Percentiles rank a stretch among this genome's conserved stretches.
phyloP scores from a whole-genome alignment of 2,888 invertebrate genomes.

The Patella caerulea region DNA sequence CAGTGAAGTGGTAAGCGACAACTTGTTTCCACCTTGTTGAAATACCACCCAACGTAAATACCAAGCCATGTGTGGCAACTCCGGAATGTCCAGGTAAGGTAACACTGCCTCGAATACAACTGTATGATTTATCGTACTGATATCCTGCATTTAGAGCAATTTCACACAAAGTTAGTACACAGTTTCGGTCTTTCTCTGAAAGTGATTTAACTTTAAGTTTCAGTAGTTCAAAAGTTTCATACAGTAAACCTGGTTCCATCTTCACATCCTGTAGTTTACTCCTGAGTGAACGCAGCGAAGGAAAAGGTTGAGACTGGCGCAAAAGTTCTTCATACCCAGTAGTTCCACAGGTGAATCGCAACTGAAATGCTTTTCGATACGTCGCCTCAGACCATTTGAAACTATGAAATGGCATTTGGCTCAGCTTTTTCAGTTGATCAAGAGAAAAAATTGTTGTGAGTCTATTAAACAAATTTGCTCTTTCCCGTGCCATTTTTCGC shows the following conservation, averaged over 20 bases:
- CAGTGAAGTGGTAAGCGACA: slow-evolving; percentile 6
- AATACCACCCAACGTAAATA: background rate
- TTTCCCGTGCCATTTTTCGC: background rate
- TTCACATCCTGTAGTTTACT: background rate
- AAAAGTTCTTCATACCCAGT: background rate
- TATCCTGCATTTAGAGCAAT: background rate
- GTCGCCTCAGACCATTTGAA: background rate
- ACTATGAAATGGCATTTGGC: background rate
- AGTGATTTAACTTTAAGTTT: background rate
- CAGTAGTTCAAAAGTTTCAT: background rate
- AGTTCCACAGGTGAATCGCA: slow-evolving; percentile 4
- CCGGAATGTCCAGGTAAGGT: background rate
- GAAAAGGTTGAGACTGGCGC: background rate
- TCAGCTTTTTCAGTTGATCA: background rate
- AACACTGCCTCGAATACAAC: background rate
- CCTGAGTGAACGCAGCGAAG: background rate
- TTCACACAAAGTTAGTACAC: background rate
- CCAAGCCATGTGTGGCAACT: background rate
- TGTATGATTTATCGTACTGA: background rate
- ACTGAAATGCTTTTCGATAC: background rate
- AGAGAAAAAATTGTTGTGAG: background rate
- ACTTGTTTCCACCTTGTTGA: background rate
- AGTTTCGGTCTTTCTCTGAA: background rate
- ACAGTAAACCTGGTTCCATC: background rate
- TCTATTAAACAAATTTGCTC: background rate